Base-by-base conservation (phyloP, 92 coral and sea anemone genomes). In the Pocillopora meandrina region DNA sequence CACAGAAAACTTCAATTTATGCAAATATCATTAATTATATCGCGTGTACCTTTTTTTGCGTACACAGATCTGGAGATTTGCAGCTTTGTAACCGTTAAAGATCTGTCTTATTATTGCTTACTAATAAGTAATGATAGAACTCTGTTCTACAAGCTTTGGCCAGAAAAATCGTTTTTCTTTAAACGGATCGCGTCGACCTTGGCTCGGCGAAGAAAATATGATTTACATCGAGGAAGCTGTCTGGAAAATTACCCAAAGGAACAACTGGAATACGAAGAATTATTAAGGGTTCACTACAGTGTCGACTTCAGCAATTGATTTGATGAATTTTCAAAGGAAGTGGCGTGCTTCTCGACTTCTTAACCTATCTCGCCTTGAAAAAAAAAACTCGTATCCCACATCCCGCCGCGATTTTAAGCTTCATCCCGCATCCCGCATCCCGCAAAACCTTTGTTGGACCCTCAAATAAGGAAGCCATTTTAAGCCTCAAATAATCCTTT, bases 211-310 rank as follows among this genome's bases (percentile, higher is more conserved):
- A 77, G 19, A 77, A 60, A 26, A 26, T 26, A 26, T 26, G 81
- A 6, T 77, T 15, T 77, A 77, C 68, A 61, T 70, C 3, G 69
- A 34, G 34, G 57, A 31, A 56, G 81, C 59, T 17, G 20, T 76
- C n/a, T 10, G 8, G 15, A 34, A 61, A n/a, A 33, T 77, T 26
- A 56, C 58, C 56, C 1, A 13, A 69, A 77, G 56, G 58, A 77
- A 77, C 26, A 36, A 36, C 69, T 76, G 81, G 81, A 76, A 59
- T 76, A 60, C 34, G 68, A 76, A 23, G 17, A 76, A 76, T 14
- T 76, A 18, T 14, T 21, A 15, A 33, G 13, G 18, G 62, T 16
- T 1, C 52, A 34, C 15, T 33, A 76, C 33, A 5, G 5, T 16
- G 20, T 11, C 4, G 81, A 77, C 69, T 60, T 77, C 9, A 77